Conservation (phyloP, 1,140 invertebrate genomes). For the Apis laboriosa region DNA sequence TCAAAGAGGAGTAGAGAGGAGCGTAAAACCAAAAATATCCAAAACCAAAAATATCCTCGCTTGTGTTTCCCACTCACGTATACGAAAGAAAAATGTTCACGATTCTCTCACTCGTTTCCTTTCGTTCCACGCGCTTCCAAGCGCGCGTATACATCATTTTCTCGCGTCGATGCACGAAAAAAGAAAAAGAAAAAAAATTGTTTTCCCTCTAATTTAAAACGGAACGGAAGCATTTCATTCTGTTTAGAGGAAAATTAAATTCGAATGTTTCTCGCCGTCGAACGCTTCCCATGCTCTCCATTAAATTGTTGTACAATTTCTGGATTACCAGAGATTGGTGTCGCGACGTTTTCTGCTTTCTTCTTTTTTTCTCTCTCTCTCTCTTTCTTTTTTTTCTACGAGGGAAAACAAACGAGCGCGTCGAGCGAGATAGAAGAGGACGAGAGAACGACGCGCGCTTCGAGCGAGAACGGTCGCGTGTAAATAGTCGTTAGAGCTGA, state of each 20-base stretch:
- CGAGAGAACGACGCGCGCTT: background rate
- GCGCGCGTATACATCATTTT: background rate
- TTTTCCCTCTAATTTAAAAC: no score
- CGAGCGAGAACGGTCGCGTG: conserved; percentile 5
- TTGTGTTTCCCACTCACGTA: conserved; percentile 6
- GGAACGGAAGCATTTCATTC: no score
- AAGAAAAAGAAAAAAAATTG: no score
- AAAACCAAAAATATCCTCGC: background rate
- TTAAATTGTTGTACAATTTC: background rate
- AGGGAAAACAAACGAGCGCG: background rate
- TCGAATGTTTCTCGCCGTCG: background rate
- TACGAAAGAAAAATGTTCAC: background rate
- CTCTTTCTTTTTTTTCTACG: background rate
- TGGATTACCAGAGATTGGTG: background rate
- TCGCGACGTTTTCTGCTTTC: background rate
- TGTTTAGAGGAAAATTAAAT: background rate
- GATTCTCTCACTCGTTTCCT: background rate
- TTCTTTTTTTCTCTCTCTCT: no score
- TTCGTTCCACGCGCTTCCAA: background rate
- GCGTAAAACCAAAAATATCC: background rate
- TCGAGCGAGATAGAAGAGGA: background rate
- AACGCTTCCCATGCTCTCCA: background rate
- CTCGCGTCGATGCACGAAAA: background rate
- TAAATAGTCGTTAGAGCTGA: conserved; percentile 29
- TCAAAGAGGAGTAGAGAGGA: background rate